phyloP scores from a whole-genome alignment of 2,113 vertebrate genomes.

The Orthonyx spaldingii region DNA sequence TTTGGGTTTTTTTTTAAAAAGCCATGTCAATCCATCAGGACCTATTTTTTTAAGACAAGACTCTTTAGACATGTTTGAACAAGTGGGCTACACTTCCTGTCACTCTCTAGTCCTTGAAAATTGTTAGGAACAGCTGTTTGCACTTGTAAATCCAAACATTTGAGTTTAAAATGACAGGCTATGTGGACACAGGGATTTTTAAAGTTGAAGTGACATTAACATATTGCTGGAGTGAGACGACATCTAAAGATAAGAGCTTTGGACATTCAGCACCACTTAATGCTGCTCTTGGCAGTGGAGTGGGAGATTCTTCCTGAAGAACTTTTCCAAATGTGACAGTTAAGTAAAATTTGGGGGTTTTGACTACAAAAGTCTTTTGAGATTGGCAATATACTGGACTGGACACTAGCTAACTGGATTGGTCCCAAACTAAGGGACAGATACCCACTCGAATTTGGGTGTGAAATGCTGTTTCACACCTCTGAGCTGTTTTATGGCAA shows the following conservation, averaged over 20 bases:
- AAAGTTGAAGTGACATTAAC: not conserved
- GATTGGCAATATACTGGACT: accelerated
- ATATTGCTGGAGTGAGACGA: not conserved
- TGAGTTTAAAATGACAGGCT: not conserved
- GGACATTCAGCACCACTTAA: not conserved
- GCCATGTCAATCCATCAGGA: not conserved
- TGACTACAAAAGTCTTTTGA: not conserved
- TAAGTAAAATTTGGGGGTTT: not conserved
- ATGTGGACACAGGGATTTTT: not conserved
- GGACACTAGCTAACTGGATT: not conserved
- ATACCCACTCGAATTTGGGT: not conserved
- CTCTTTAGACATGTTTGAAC: not conserved
- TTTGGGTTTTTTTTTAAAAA: not conserved
- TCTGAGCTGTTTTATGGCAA: not conserved
- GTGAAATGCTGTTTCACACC: not conserved
- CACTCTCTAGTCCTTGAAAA: not conserved
- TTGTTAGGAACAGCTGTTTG: not conserved
- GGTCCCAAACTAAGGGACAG: not conserved
- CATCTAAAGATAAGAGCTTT: not conserved
- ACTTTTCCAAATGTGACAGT: not conserved
- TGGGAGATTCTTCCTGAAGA: not conserved
- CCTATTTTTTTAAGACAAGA: not conserved
- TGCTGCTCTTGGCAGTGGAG: not conserved
- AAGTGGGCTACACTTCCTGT: not conserved
- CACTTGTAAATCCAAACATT: not conserved